Conservation (phyloP, 2,888 invertebrate genomes). For the Lycophotia porphyrea region DNA sequence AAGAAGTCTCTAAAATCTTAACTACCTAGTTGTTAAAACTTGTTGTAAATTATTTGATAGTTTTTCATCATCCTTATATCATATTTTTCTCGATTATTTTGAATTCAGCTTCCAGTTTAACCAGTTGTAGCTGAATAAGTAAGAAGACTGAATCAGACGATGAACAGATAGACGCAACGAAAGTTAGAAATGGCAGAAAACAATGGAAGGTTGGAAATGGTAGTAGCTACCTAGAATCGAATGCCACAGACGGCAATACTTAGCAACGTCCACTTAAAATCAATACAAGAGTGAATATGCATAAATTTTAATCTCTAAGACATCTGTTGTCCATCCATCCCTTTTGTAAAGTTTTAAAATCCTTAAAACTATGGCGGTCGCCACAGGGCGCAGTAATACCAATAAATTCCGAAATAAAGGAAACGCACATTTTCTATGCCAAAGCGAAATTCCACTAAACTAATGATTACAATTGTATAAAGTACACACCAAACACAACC, state of each 20-base stretch:
- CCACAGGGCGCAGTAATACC: conserved; percentile 72
- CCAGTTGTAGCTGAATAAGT: no score
- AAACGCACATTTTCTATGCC: conserved; percentile 86
- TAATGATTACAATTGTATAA: conserved; percentile 73
- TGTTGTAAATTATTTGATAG: not conserved
- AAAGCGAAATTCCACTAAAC: conserved; percentile 84
- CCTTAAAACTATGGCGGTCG: conserved; percentile 68
- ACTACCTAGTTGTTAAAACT: not conserved
- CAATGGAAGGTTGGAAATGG: not conserved
- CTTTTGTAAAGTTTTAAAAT: conserved; percentile 68
- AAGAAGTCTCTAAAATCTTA: not conserved
- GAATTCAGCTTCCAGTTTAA: not conserved
- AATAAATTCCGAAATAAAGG: conserved; percentile 87
- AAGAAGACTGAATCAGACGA: not conserved
- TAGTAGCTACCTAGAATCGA: not conserved
- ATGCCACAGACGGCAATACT: conserved; percentile 20
- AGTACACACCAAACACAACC: conserved; percentile 69
- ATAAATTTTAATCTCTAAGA: conserved; percentile 60
- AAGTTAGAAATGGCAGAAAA: not conserved
- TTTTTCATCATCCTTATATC: not conserved
- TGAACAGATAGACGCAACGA: not conserved
- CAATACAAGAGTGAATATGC: conserved; percentile 56
- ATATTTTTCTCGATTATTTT: not conserved
- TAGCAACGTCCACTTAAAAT: conserved; percentile 47
- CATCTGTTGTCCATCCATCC: conserved; percentile 71